Evolutionary conservation across 2,113 vertebrate genomes (phyloP).

Genomic region (Apodemus sylvaticus): DNA sequence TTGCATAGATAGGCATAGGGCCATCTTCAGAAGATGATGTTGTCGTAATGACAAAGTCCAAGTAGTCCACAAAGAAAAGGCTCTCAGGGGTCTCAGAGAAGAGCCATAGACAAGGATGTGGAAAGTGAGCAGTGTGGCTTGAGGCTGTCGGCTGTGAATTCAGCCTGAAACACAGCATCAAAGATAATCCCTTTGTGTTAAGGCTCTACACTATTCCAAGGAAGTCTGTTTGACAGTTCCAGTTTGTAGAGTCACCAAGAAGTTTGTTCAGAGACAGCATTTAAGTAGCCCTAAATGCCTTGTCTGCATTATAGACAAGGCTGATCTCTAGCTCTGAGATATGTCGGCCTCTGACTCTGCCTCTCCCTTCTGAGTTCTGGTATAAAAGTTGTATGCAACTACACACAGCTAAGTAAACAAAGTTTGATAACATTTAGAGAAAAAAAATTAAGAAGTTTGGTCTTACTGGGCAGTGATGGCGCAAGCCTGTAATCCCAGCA

Average conservation of each 20-base stretch:
- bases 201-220: not conserved
- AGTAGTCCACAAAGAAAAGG: not conserved
- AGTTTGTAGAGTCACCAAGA: not conserved
- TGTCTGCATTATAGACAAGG: too few species aligned
- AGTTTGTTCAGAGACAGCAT: not conserved
- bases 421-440: not conserved
- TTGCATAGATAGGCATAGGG: not conserved
- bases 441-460: not conserved
- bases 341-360: too few species aligned
- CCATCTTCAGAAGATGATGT: not conserved
- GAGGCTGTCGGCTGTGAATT: not conserved
- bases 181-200: not conserved
- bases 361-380: not conserved
- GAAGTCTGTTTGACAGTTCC: constrained; percentile 1
- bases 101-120: not conserved
- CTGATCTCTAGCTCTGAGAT: not conserved
- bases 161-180: not conserved
- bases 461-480: too few species aligned
- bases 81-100: not conserved
- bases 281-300: not conserved
- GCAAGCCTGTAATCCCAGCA: too few species aligned
- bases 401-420: not conserved
- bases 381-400: not conserved
- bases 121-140: not conserved
- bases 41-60: not conserved